These are phyloP conservation scores for Trachurus trachurus DNA, from an alignment of 2,797 vertebrate species.

Conservation along the genomic window DNA sequence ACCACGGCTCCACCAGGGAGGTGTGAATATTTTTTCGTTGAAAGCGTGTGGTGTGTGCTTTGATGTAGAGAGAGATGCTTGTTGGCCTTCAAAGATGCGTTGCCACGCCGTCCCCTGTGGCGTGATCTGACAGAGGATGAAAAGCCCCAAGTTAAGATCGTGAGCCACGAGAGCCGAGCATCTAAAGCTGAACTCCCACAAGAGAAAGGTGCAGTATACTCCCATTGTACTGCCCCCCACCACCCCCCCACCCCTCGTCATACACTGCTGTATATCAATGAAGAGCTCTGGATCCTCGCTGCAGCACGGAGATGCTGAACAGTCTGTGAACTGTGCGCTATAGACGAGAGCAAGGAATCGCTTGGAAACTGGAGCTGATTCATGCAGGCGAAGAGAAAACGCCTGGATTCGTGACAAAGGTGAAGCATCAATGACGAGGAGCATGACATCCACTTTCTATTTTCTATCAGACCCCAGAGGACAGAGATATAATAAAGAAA, in stretches of 20 bases:
- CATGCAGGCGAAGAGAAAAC: conserved; percentile 16
- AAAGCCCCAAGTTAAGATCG: conserved; percentile 59
- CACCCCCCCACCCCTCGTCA: too few species aligned
- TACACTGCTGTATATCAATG: conserved; percentile 23
- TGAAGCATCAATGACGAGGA: background rate
- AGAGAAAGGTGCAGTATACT: conserved; percentile 41
- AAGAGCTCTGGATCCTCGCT: conserved; percentile 11
- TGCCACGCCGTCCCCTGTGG: conserved; percentile 38
- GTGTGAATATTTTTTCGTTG: conserved; percentile 41
- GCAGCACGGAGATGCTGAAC: conserved; percentile 1
- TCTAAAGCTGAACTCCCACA: conserved; percentile 55
- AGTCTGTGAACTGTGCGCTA: conserved; percentile 20
- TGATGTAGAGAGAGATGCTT: conserved; percentile 75
- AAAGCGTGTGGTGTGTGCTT: conserved; percentile 66
- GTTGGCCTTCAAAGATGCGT: conserved; percentile 64
- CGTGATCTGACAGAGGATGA: conserved; percentile 65
- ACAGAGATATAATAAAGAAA: background rate
- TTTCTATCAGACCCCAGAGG: background rate
- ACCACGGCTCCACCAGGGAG: conserved; percentile 17
- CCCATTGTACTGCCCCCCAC: background rate
- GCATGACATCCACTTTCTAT: background rate
- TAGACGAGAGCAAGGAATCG: conserved; percentile 14
- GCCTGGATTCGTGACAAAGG: background rate
- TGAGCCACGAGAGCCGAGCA: conserved; percentile 35
- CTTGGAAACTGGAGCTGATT: conserved; percentile 28